These are phyloP conservation scores for Eulemur rubriventer DNA, from an alignment of 2,797 vertebrate genomes.

Conservation along the genomic window DNA sequence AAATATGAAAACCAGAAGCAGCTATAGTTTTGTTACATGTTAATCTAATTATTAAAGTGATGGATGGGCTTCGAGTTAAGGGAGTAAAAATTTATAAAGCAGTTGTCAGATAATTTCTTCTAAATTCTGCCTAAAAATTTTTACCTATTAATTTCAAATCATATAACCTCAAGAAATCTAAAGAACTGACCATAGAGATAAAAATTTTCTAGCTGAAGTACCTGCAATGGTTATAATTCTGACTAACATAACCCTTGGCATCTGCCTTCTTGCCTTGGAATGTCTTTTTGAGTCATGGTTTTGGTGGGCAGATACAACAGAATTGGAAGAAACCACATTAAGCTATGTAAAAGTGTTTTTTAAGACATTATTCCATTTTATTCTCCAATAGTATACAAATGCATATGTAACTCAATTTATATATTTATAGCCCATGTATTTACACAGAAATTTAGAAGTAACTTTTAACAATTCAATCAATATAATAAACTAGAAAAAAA, in stretches of 20 bases:
- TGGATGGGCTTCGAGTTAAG: not conserved
- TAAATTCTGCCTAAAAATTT: conserved; percentile 14
- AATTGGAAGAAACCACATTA: not conserved
- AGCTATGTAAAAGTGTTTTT: not conserved
- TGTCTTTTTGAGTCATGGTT: not conserved
- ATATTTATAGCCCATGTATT: not conserved
- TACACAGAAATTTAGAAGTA: not conserved
- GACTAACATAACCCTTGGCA: not conserved
- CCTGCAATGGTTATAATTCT: not conserved
- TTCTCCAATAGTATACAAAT: not conserved
- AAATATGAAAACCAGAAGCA: conserved; percentile 10
- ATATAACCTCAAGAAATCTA: conserved; percentile 16
- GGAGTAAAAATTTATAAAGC: not conserved
- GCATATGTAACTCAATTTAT: not conserved
- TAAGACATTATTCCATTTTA: not conserved
- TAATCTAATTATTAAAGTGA: conserved; percentile 23
- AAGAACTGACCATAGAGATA: not conserved
- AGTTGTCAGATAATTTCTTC: conserved; percentile 18
- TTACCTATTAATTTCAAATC: not conserved
- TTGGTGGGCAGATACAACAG: not conserved
- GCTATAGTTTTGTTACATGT: not conserved
- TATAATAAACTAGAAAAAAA: not conserved
- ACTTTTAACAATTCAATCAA: not conserved
- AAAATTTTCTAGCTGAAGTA: conserved; percentile 24
- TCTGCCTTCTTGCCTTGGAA: not conserved